Evolutionary conservation across 1,140 invertebrate genomes (phyloP).

Genomic region (Conus betulinus): DNA sequence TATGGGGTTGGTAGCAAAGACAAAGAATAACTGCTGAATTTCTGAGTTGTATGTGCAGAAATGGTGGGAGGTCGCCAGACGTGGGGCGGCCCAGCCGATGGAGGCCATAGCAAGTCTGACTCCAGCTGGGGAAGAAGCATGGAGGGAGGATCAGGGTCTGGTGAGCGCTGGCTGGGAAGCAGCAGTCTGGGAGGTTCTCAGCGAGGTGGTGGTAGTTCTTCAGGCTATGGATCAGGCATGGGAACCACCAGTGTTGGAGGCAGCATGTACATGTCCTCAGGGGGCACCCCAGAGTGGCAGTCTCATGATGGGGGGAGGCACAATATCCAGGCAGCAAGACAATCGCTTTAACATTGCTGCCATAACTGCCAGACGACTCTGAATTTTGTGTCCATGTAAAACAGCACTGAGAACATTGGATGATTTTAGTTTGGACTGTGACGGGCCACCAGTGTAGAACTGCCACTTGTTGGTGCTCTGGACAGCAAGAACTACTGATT

Average conservation of each 20-base stretch:
- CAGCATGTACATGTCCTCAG: slow-evolving; percentile 33
- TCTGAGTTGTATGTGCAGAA: background rate
- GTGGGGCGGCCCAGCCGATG: slow-evolving; percentile 32
- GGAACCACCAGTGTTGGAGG: slow-evolving; percentile 17
- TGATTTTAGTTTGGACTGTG: too few relatives aligned
- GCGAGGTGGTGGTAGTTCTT: slow-evolving; percentile 4
- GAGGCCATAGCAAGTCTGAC: slow-evolving; percentile 31
- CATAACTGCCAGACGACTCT: slow-evolving; percentile 36
- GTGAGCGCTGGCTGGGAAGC: slow-evolving; percentile 33
- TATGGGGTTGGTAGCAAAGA: too few relatives aligned
- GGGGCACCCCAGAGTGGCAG: slow-evolving; percentile 18
- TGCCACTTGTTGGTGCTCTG: too few relatives aligned
- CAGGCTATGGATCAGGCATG: too few relatives aligned
- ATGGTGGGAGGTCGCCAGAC: background rate
- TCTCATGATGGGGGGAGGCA: slow-evolving; percentile 26
- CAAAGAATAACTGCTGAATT: too few relatives aligned
- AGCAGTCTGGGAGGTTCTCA: slow-evolving; percentile 13
- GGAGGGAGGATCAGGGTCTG: background rate
- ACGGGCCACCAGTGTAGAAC: too few relatives aligned
- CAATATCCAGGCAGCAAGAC: slow-evolving; percentile 28
- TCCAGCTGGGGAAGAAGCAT: slow-evolving; percentile 26
- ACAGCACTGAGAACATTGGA: too few relatives aligned
- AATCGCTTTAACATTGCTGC: slow-evolving; percentile 33
- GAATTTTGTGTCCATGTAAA: background rate
- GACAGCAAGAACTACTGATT: too few relatives aligned